Base-by-base conservation (phyloP, 2,888 invertebrate species). In the Alloplasta piceator region DNA sequence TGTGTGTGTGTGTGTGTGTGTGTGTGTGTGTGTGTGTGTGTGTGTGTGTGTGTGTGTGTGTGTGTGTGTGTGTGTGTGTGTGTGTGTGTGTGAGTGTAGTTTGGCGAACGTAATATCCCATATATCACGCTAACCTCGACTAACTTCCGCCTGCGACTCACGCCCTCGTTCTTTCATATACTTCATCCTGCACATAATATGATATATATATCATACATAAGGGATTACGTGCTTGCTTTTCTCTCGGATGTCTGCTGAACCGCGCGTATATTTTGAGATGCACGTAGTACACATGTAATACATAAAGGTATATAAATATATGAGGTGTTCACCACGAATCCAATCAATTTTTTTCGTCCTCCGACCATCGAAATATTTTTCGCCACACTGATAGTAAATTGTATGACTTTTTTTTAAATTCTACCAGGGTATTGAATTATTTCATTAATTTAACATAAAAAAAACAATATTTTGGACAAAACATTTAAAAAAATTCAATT, bases 111-210 rank as follows among this genome's bases (percentile, higher is more conserved):
- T 86, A 88, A 87, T 89, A 87, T 86, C 86, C 82, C 86, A 84
- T 88, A 86, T 84, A 85, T 88, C 87, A 86, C 82, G 72, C 83
- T 82, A 80, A 83, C 84, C 79, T 80, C 75, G 82, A 83, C 82
- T 78, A 83, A 80, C 84, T 81, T 83, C 80, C 82, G 70, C 71
- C 80, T 72, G 26, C 58, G 56, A 75, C 79, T 75, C 72, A 46
- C 72, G 72, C 55, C 75, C 71, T 78, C 71, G 71, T 56, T 80
- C 56, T 75, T 74, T 48, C 55, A 60, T 80, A 61, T 72, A 70
- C 77, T 50, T 48, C 43, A 52, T 52, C n/a, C 16, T 16, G 43
- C 26, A 36, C 63, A 46, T 64, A 55, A 64, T 70, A 64, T 36
- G n/a, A 26, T 46, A 43, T n/a, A 43, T 36, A 60, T 39, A 71